Conservation (phyloP, 1,140 invertebrate genomes). For the Stegodyphus dumicola region DNA sequence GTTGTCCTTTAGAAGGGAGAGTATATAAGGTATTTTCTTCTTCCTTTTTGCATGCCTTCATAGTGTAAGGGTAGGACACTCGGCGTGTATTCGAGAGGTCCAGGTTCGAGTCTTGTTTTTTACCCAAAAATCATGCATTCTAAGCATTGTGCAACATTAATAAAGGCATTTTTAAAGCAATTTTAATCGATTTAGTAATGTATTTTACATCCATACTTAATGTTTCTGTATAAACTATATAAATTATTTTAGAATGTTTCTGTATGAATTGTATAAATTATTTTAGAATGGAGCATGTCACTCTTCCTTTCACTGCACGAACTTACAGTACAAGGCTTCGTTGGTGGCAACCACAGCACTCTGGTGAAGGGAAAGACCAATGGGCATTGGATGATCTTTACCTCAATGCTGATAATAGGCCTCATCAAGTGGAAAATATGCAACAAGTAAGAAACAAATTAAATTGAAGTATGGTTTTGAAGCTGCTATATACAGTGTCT, state of each 20-base stretch:
- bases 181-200: too few species aligned
- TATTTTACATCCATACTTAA: too few species aligned
- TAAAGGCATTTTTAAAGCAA: too few species aligned
- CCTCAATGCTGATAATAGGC: slow-evolving; percentile 41
- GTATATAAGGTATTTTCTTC: too few species aligned
- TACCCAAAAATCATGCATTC: too few species aligned
- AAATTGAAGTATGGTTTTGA: background rate
- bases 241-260: slow-evolving; percentile 28
- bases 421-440: slow-evolving; percentile 47
- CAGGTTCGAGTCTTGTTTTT: too few species aligned
- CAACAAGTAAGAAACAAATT: slow-evolving; percentile 36
- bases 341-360: slow-evolving; percentile 70
- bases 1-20: too few species aligned
- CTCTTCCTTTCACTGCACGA: slow-evolving; percentile 81
- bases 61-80: too few species aligned
- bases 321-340: slow-evolving; percentile 90
- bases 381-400: slow-evolving; percentile 71
- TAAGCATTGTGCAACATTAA: too few species aligned
- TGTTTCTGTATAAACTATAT: background rate
- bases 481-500: too few species aligned
- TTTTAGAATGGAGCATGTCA: slow-evolving; percentile 54
- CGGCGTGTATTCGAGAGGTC: too few species aligned
- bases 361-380: slow-evolving; percentile 68
- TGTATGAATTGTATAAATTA: background rate
- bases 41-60: too few species aligned